These are phyloP conservation scores for Melipona quadrifasciata DNA, from an alignment of 1,140 invertebrate genomes.

Conservation along the genomic window DNA sequence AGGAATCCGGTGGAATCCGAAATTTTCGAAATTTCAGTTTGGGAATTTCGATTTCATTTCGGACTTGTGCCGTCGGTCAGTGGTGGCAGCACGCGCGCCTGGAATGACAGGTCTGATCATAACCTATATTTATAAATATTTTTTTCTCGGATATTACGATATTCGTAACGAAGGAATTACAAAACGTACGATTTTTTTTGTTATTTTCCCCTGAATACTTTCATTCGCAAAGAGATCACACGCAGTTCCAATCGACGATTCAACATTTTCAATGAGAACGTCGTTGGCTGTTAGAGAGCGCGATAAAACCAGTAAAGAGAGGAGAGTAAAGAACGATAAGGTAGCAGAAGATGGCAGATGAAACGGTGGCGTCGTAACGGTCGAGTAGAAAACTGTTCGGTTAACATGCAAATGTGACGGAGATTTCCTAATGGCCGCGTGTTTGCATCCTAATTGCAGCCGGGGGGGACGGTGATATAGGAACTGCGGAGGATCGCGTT, in stretches of 20 bases:
- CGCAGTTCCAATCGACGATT: not conserved
- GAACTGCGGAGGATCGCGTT: conserved; percentile 25
- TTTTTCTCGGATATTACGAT: too few relatives aligned
- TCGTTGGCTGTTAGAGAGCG: not conserved
- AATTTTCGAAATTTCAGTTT: too few relatives aligned
- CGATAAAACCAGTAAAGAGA: not conserved
- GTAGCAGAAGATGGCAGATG: not conserved
- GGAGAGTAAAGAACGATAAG: not conserved
- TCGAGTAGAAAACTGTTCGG: conserved; percentile 18
- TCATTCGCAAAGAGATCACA: too few relatives aligned
- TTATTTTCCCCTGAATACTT: too few relatives aligned
- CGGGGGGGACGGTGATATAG: conserved; percentile 35
- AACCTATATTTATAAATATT: too few relatives aligned
- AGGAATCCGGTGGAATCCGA: too few relatives aligned
- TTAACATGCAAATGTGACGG: conserved; percentile 28
- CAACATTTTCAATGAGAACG: not conserved
- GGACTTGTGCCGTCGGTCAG: too few relatives aligned
- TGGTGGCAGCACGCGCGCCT: too few relatives aligned
- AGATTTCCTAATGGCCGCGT: conserved; percentile 37
- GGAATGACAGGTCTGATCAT: too few relatives aligned
- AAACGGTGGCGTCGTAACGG: not conserved
- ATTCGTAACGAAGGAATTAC: too few relatives aligned
- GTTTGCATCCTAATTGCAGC: conserved; percentile 54
- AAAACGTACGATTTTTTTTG: too few relatives aligned
- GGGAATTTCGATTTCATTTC: too few relatives aligned